phyloP scores from a whole-genome alignment of 2,888 invertebrate species.

The Galeopsomyia nigrocyanea region DNA sequence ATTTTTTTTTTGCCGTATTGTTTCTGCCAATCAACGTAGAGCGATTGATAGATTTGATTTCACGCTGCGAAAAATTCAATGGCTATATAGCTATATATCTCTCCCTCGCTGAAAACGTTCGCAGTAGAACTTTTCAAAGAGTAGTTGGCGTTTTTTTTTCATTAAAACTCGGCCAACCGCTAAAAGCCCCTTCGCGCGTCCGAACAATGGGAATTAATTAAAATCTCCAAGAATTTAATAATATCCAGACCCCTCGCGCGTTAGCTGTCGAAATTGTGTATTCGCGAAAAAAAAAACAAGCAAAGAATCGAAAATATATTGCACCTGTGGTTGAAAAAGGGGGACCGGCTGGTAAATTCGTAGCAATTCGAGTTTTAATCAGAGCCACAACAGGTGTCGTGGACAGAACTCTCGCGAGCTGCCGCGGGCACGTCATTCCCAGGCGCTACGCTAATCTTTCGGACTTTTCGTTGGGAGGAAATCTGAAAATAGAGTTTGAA shows the following conservation, averaged over 20 bases:
- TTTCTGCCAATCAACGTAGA: no score
- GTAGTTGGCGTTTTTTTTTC: no score
- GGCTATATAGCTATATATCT: no score
- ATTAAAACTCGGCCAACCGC: no score
- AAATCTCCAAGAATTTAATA: background rate
- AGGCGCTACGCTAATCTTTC: background rate
- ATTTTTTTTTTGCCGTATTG: no score
- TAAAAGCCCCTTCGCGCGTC: no score
- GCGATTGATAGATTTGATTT: no score
- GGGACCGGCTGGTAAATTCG: conserved; percentile 8
- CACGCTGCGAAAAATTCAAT: no score
- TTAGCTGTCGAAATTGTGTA: no score
- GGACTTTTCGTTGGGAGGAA: background rate
- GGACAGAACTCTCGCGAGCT: conserved; percentile 1
- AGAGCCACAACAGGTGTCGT: conserved; percentile 20
- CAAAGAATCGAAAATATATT: background rate
- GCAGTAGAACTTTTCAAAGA: no score
- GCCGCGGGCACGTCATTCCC: background rate
- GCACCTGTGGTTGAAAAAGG: background rate
- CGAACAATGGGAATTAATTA: background rate
- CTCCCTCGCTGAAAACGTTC: no score
- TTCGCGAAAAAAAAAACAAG: background rate
- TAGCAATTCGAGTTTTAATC: conserved; percentile 22
- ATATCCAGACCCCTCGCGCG: background rate
- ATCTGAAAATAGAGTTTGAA: background rate